A percentile compares a stretch with the other conserved stretches of the same genome.
Conservation (phyloP, 2,797 vertebrate species). For the Gephyroberyx darwinii region DNA sequence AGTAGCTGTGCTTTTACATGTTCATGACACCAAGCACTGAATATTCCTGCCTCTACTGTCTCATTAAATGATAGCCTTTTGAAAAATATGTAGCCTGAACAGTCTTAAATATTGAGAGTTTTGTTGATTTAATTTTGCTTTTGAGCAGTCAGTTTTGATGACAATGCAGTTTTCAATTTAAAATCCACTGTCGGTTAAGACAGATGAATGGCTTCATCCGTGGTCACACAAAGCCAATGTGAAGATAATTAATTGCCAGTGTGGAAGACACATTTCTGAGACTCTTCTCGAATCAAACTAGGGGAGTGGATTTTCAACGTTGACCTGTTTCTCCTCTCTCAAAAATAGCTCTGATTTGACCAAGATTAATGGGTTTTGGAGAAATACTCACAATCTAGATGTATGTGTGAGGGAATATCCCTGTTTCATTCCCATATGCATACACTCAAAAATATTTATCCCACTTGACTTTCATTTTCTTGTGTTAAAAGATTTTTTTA, state of each 20-base stretch:
- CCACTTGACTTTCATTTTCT: conserved; percentile 14
- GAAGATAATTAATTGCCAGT: conserved; percentile 80
- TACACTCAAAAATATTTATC: conserved; percentile 44
- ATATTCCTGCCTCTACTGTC: conserved; percentile 5
- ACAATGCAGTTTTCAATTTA: conserved; percentile 71
- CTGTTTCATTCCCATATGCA: conserved; percentile 53
- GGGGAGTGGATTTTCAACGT: conserved; percentile 72
- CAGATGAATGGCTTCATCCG: conserved; percentile 76
- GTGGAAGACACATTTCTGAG: conserved; percentile 75
- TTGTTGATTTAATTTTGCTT: conserved; percentile 42
- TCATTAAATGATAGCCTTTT: conserved; percentile 26
- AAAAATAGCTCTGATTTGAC: conserved; percentile 85
- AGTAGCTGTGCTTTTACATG: neutral
- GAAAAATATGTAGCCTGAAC: conserved; percentile 22
- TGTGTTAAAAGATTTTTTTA: neutral
- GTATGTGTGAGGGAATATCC: conserved; percentile 70
- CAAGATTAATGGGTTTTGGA: conserved; percentile 81
- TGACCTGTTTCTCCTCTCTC: conserved; percentile 83
- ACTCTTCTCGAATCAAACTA: conserved; percentile 68
- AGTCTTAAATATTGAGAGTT: conserved; percentile 38
- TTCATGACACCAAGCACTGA: conserved; percentile 10
- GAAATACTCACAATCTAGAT: conserved; percentile 68
- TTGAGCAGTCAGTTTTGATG: conserved; percentile 68
- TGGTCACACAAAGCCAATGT: conserved; percentile 69
- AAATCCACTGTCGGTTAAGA: conserved; percentile 58